Base-by-base conservation (phyloP, 1,140 invertebrate species). In the Macrotrachela quadricornifera region DNA sequence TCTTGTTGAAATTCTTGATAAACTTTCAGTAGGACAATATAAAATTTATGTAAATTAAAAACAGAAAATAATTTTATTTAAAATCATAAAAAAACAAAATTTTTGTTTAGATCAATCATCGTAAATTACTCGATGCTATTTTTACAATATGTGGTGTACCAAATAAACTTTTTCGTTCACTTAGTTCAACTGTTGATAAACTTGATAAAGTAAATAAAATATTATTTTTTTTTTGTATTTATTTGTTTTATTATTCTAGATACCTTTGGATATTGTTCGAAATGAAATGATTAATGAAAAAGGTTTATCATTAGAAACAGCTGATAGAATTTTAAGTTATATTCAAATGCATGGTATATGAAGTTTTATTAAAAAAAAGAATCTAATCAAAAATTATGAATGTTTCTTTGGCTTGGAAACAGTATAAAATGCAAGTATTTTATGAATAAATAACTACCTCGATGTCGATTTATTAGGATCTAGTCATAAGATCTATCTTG, bases 111-210 rank as follows among this genome's bases (percentile, higher is more conserved):
- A 30, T 78, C 3, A 99, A 99, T 68, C 92, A 99, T 69, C 75
- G 94, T 48, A 76, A 78, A 59, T 68, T 99, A 10, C 67, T 99
- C 13, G 90, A 99, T 70, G 92, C 90, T 10, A 85, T 99, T 74
- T 96, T 99, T 69, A 84, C 87, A 62, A 79, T 82, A 0, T 94
- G 87, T 66, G 92, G 90, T 9, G 87, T 97, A 30, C 80, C 86
- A 0, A 70, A 74, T 10, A 80, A 82, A 11, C 83, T 83, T 64
- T 97, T 97, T 69, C 76, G 88, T 50, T 74, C 80, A 1, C 87
- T 96, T 60, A 99, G 91, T 68, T 97, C 92, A 0, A 78, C 91
- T n/a, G 81, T 99, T 17, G 94, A 99, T 69, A 99, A 99, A 73
- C 70, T 99, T 42, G 94, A 99, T 69, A 99, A 99, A 74, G 80